These are phyloP conservation scores for Drosophila sulfurigaster DNA, from an alignment of 1,140 invertebrate species.

Conservation along the genomic window DNA sequence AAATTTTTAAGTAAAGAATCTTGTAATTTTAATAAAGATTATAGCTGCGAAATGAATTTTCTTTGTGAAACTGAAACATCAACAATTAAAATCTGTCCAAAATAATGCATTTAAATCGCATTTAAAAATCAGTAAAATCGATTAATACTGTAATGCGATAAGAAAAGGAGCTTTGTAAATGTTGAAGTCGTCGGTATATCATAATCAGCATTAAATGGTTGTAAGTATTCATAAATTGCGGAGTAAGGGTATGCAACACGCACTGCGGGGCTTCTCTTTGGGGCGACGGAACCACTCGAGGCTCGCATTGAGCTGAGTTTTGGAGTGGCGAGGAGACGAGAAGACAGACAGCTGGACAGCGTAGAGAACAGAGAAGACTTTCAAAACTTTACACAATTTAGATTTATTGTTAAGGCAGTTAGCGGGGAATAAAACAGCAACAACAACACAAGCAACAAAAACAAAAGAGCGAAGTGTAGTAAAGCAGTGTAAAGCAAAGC, in stretches of 20 bases:
- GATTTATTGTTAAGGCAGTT: slow-evolving; percentile 73
- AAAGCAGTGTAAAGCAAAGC: slow-evolving; percentile 34
- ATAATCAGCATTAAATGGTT: not conserved
- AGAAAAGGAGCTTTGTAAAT: not conserved
- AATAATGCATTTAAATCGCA: no score
- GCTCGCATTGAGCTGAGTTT: slow-evolving; percentile 21
- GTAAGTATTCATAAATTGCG: not conserved
- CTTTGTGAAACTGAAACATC: no score
- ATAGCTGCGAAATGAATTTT: no score
- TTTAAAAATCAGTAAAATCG: no score
- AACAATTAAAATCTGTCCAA: no score
- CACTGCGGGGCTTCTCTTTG: slow-evolving; percentile 4
- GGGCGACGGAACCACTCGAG: slow-evolving; percentile 21
- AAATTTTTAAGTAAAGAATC: no score
- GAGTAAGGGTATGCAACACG: slow-evolving; percentile 9
- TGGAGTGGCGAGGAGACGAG: slow-evolving; percentile 3
- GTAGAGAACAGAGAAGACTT: slow-evolving; percentile 31
- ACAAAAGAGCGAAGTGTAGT: not conserved
- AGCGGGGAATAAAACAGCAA: slow-evolving; percentile 10
- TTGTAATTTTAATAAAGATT: no score
- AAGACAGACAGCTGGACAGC: not conserved
- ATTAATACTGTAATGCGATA: not conserved
- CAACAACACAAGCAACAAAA: not conserved
- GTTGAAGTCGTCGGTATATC: not conserved
- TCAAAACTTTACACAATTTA: slow-evolving; percentile 68